Conservation (phyloP, 1,140 invertebrate species). For the Lordiphosa mommai region DNA sequence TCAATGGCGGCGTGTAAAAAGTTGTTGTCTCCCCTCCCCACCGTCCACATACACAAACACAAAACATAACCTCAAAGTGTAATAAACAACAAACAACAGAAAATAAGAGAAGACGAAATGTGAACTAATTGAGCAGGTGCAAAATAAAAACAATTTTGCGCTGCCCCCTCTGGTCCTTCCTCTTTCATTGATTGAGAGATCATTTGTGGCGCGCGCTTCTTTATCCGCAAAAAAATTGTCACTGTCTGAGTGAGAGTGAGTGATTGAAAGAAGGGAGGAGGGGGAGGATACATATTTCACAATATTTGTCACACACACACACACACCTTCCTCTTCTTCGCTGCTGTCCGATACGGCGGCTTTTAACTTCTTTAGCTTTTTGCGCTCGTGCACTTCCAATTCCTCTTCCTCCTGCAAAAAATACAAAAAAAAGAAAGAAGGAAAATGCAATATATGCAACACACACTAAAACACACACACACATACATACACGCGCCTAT, state of each 20-base stretch:
- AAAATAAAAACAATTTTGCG: background rate
- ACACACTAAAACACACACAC: constrained; percentile 6
- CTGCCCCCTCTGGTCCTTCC: too few species aligned
- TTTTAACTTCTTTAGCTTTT: constrained; percentile 84
- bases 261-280: background rate
- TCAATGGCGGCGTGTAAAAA: background rate
- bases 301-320: constrained; percentile 9
- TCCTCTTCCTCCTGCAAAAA: constrained; percentile 83
- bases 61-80: constrained; percentile 63
- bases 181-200: background rate
- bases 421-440: constrained; percentile 12
- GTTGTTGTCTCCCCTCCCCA: too few species aligned
- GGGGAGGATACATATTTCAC: constrained; percentile 2
- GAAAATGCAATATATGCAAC: constrained; percentile 27
- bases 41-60: constrained; percentile 19
- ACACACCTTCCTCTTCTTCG: constrained; percentile 82
- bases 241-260: background rate
- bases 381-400: constrained; percentile 83
- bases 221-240: too few species aligned
- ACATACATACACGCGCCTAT: constrained; percentile 13
- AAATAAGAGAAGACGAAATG: background rate
- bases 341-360: constrained; percentile 84
- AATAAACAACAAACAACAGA: constrained; percentile 45
- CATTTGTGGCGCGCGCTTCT: background rate
- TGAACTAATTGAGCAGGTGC: background rate